A percentile compares a stretch with the other conserved stretches of the same genome.
These are phyloP conservation scores for Ptychoptera contaminata DNA, from an alignment of 2,888 invertebrate genomes.

Conservation along the genomic window DNA sequence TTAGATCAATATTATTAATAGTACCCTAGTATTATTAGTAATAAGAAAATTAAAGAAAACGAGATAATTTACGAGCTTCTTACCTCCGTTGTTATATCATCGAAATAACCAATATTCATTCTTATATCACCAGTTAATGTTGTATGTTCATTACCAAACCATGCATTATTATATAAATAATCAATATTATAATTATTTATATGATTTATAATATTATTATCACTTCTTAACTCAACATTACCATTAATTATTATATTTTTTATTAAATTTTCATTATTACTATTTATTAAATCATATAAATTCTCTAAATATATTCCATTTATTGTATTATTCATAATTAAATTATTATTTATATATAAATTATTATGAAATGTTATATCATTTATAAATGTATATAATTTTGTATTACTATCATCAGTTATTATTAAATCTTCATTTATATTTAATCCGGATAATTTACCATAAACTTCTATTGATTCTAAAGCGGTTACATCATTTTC, in stretches of 20 bases:
- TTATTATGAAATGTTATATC: too few species aligned
- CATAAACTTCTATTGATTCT: conserved; percentile 13
- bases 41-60: too few species aligned
- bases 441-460: conserved; percentile 26
- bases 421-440: conserved; percentile 12
- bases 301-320: too few species aligned
- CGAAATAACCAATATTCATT: neutral
- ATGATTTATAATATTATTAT: too few species aligned
- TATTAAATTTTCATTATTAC: too few species aligned
- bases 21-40: too few species aligned
- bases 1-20: conserved; percentile 32
- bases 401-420: neutral
- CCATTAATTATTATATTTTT: too few species aligned
- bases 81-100: neutral
- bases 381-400: too few species aligned
- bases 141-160: conserved; percentile 31
- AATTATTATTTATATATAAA: too few species aligned
- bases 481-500: neutral
- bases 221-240: too few species aligned
- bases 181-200: conserved; percentile 14
- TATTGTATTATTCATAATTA: too few species aligned
- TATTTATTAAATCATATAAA: too few species aligned
- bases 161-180: conserved; percentile 27
- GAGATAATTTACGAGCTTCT: neutral
- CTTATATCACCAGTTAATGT: neutral